phyloP scores from a whole-genome alignment of 2,888 invertebrate species.

The Spilosoma lubricipeda region DNA sequence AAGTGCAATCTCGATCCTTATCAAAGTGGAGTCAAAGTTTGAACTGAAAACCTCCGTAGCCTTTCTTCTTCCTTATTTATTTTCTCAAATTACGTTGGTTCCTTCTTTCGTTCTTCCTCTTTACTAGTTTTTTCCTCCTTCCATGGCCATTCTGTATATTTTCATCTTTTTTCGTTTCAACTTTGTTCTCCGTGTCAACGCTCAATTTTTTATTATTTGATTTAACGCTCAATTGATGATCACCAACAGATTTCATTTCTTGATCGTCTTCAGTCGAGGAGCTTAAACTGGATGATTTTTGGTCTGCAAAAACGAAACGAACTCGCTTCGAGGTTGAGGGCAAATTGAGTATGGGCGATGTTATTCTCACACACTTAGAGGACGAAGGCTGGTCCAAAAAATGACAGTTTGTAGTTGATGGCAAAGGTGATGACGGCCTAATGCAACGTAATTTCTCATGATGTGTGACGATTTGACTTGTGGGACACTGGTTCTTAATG shows the following conservation, averaged over 20 bases:
- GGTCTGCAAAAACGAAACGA: too few relatives aligned
- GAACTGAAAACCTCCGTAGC: too few relatives aligned
- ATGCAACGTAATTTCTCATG: neutral
- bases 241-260: neutral
- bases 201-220: neutral
- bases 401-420: neutral
- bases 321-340: neutral
- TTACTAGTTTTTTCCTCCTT: too few relatives aligned
- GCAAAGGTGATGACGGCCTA: neutral
- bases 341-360: neutral
- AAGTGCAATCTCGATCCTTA: too few relatives aligned
- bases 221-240: neutral
- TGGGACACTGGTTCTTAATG: neutral
- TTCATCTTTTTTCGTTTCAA: too few relatives aligned
- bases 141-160: too few relatives aligned
- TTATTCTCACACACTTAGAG: neutral
- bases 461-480: neutral
- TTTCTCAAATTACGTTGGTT: too few relatives aligned
- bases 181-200: too few relatives aligned
- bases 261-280: neutral
- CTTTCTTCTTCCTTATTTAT: too few relatives aligned
- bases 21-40: too few relatives aligned
- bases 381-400: neutral
- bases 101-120: too few relatives aligned
- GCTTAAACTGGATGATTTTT: neutral